phyloP scores from a whole-genome alignment of 2,888 invertebrate genomes.

The Priocnemis perturbator region DNA sequence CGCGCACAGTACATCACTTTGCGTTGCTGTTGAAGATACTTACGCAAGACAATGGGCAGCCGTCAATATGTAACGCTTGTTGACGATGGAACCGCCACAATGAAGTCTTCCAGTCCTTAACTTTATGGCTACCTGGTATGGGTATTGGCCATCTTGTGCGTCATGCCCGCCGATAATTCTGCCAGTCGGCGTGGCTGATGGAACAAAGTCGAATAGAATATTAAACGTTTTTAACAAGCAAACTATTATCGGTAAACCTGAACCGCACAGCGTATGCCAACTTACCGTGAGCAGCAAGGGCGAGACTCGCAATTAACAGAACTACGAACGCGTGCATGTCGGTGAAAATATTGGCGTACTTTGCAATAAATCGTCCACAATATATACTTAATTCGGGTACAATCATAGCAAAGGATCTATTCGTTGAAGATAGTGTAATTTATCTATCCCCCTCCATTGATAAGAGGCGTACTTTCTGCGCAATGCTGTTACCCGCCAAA shows the following conservation, averaged over 20 bases:
- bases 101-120: not conserved
- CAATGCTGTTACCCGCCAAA: no score
- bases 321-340: constrained; percentile 13
- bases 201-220: not conserved
- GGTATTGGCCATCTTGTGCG: not conserved
- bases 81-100: constrained; percentile 1
- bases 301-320: constrained; percentile 6
- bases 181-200: not conserved
- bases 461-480: no score
- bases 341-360: no score
- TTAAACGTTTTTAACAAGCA: not conserved
- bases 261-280: not conserved
- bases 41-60: not conserved
- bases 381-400: no score
- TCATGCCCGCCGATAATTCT: not conserved
- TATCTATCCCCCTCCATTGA: no score
- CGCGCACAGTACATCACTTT: not conserved
- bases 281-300: constrained; percentile 12
- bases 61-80: constrained; percentile 4
- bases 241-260: not conserved
- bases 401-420: no score
- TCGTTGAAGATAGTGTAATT: no score
- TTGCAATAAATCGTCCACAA: no score
- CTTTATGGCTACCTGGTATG: not conserved
- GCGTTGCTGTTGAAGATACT: not conserved